Conservation (phyloP, 53 echinoderm and acorn worm species). For the Patiria pectinifera region DNA sequence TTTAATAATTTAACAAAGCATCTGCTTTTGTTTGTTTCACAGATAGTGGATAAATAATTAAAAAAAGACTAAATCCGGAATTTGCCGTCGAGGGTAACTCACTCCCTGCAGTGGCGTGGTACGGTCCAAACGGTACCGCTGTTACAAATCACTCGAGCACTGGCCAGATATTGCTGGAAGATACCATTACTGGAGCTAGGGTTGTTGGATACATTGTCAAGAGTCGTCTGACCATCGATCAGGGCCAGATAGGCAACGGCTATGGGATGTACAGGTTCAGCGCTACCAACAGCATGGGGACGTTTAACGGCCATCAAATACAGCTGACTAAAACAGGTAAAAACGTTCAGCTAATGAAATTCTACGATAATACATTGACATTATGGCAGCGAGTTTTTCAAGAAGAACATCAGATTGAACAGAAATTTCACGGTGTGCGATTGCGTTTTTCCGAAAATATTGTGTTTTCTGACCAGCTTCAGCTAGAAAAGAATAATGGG, state of each 20-base stretch:
- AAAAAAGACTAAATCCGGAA: too few species aligned
- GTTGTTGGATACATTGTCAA: not conserved
- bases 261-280: conserved; percentile 41
- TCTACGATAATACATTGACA: too few species aligned
- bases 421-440: too few species aligned
- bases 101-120: conserved; percentile 13
- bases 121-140: conserved; percentile 17
- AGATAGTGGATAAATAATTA: too few species aligned
- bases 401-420: too few species aligned
- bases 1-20: too few species aligned
- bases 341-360: too few species aligned
- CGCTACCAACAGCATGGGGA: not conserved
- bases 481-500: too few species aligned
- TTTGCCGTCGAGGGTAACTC: conserved; percentile 12
- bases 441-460: too few species aligned
- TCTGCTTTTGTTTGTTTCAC: too few species aligned
- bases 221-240: conserved; percentile 27
- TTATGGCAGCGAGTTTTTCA: too few species aligned
- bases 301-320: conserved; percentile 17
- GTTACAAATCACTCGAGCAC: not conserved
- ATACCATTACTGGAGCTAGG: not conserved
- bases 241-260: conserved; percentile 3
- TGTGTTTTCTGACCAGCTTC: too few species aligned
- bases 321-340: conserved; percentile 50
- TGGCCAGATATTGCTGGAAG: not conserved